Evolutionary conservation across 2,797 vertebrate species (phyloP).

Genomic region (Mus spretus): DNA sequence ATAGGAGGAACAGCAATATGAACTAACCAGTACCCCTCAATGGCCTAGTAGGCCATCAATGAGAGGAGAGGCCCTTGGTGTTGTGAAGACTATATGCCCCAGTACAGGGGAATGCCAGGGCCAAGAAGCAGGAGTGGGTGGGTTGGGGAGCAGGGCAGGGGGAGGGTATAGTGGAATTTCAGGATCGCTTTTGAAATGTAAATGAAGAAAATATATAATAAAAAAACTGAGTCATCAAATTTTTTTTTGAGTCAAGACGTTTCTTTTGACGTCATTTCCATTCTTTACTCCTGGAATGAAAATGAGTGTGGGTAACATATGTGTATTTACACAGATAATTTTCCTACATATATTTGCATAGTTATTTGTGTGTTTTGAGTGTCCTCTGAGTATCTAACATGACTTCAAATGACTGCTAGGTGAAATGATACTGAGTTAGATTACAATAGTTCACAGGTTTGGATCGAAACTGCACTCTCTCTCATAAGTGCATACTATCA

Average conservation of each 20-base stretch:
- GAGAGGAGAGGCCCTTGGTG: too few relatives aligned
- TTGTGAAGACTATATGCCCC: too few relatives aligned
- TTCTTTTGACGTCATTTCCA: neutral
- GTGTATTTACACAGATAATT: neutral
- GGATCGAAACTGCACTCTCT: neutral
- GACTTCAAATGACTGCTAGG: neutral
- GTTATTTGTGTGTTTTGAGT: neutral
- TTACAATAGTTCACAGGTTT: neutral
- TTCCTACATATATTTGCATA: neutral
- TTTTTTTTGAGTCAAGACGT: conserved; percentile 39
- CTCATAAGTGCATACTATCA: neutral
- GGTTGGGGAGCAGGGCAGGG: too few relatives aligned
- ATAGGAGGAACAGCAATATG: too few relatives aligned
- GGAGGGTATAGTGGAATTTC: too few relatives aligned
- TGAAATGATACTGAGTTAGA: neutral
- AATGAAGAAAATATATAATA: too few relatives aligned
- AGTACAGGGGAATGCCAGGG: too few relatives aligned
- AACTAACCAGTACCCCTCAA: too few relatives aligned
- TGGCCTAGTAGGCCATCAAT: too few relatives aligned
- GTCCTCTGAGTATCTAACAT: neutral
- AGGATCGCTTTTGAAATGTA: too few relatives aligned
- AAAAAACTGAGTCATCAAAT: neutral
- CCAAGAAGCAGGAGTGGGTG: too few relatives aligned
- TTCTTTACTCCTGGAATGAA: neutral
- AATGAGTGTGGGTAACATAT: neutral